Evolutionary conservation across 2,888 invertebrate genomes (phyloP), one percentile per base, ranked within the genome.

Genomic region (Parnassius mnemosyne): DNA sequence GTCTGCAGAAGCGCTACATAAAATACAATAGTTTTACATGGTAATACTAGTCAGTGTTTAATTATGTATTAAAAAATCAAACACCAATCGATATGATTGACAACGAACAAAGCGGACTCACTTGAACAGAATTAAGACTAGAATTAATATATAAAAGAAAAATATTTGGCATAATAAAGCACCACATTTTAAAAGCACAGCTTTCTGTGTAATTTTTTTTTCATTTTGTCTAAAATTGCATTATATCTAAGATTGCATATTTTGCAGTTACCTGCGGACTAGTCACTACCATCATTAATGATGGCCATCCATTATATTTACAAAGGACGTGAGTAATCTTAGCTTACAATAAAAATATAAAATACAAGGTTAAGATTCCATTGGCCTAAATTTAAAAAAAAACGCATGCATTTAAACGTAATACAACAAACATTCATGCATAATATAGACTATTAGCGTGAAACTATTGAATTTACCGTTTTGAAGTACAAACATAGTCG

Each of bases 361-460:
- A 34, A 25, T 25, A 25, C 25, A 25, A 25, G 12, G 25, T 63
- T 59, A 59, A 59, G 58, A 55, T 55, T 55, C 20, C 46, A 52
- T 63, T 64, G 65, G 57, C 46, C 59, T 51, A 66, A 66, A 53
- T 60, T 65, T 65, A 65, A 69, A 69, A 68, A 65, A 66, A 69
- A 69, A 68, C 68, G 66, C 71, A 72, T 70, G 68, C 68, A 57
- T 65, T 66, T 58, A 65, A 65, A 61, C 47, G 16, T 59, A 67
- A 66, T 69, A 70, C 64, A 63, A 66, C 65, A 61, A 65, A 69
- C 68, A 68, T 47, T 57, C 71, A 72, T 73, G 72, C 73, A 57
- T 57, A 13, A 41, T 50, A 41, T 20, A 43, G 54, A 13, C 41
- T 60, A 56, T 44, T 20, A 52, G 25, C 50, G n/a, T 9, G 52